These are phyloP conservation scores for Drosophila prosaltans DNA, from an alignment of 1,140 invertebrate species.

Conservation along the genomic window DNA sequence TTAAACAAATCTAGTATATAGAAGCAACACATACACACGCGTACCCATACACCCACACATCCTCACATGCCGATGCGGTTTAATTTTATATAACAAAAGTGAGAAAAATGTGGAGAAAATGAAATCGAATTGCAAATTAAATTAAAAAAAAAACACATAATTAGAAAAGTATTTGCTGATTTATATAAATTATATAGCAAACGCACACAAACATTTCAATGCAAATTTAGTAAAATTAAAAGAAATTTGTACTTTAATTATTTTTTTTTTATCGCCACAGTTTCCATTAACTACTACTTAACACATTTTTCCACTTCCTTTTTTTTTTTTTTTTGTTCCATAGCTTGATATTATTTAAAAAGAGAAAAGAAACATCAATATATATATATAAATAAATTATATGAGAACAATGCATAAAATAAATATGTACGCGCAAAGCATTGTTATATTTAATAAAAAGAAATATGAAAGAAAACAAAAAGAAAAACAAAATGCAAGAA, in stretches of 20 bases:
- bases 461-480: conserved; percentile 15
- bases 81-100: conserved; percentile 34
- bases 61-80: conserved; percentile 40
- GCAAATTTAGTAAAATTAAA: conserved; percentile 64
- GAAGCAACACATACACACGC: conserved; percentile 35
- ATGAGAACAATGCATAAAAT: conserved; percentile 43
- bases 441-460: conserved; percentile 74
- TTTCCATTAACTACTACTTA: conserved; percentile 9
- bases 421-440: conserved; percentile 43
- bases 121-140: conserved; percentile 51
- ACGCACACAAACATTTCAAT: conserved; percentile 43
- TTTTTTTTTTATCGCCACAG: conserved; percentile 39
- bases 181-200: conserved; percentile 23
- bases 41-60: not conserved
- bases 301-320: not conserved
- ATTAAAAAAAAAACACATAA: conserved; percentile 30
- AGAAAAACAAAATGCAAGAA: conserved; percentile 22
- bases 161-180: conserved; percentile 13
- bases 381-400: conserved; percentile 32
- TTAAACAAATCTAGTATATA: conserved; percentile 19
- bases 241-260: conserved; percentile 4
- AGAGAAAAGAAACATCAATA: conserved; percentile 42
- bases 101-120: not conserved
- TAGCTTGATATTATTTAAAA: conserved; percentile 51
- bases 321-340: conserved; percentile 7